Evolutionary conservation across 1,140 invertebrate genomes (phyloP).

Genomic region (Melanaphis sacchari): DNA sequence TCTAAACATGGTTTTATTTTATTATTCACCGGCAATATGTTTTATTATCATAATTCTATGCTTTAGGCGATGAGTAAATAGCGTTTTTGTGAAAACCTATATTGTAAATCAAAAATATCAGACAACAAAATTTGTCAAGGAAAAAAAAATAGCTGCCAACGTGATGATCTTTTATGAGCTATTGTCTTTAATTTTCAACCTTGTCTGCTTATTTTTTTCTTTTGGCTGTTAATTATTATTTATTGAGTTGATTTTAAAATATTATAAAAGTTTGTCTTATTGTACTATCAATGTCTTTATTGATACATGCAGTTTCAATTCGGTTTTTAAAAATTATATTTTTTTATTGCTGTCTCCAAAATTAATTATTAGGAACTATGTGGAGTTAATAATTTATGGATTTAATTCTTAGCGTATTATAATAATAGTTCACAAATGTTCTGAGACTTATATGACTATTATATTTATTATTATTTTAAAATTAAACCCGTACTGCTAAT

Average conservation of each 20-base stretch:
- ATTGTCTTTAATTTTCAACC: background rate
- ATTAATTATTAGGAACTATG: conserved; percentile 12
- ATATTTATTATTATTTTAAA: conserved; percentile 48
- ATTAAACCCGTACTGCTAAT: conserved; percentile 50
- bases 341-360: conserved; percentile 32
- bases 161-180: conserved; percentile 27
- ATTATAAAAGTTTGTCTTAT: background rate
- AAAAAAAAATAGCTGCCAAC: conserved; percentile 33
- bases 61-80: background rate
- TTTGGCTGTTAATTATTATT: conserved; percentile 18
- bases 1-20: conserved; percentile 50
- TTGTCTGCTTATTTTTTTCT: background rate
- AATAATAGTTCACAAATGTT: conserved; percentile 40
- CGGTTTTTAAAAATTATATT: background rate
- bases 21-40: conserved; percentile 29
- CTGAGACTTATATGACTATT: conserved; percentile 19
- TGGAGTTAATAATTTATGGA: conserved; percentile 23
- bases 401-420: conserved; percentile 33
- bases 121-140: conserved; percentile 44
- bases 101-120: conserved; percentile 51
- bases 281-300: background rate
- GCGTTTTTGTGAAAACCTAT: conserved; percentile 5
- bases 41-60: conserved; percentile 49
- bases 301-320: background rate
- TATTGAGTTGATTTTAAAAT: background rate